phyloP scores from a whole-genome alignment of 2,113 vertebrate species.

The Myrmecophaga tridactyla region DNA sequence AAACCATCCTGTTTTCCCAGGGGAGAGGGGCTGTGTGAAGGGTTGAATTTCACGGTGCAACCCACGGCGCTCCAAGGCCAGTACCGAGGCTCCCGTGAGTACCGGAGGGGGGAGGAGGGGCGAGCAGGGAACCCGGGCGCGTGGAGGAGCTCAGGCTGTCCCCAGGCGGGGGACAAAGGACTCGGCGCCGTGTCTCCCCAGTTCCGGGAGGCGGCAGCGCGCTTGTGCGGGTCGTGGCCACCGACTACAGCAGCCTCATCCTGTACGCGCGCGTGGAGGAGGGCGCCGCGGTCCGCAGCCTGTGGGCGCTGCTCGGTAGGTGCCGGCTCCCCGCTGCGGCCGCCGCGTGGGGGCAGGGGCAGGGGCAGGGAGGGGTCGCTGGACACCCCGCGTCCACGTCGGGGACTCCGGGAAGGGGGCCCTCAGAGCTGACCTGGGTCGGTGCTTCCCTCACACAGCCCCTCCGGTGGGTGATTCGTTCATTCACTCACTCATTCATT shows the following conservation, averaged over 20 bases:
- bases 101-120: background rate
- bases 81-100: slow-evolving; percentile 41
- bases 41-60: background rate
- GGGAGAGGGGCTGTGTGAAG: background rate
- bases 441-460: background rate
- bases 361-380: too few relatives aligned
- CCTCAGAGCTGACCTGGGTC: background rate
- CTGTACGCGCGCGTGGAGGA: background rate
- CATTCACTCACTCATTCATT: background rate
- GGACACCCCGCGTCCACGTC: background rate
- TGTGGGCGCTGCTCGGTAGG: slow-evolving; percentile 59
- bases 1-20: background rate
- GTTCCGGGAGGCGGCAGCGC: fast-evolving
- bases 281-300: background rate
- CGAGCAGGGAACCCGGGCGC: fast-evolving
- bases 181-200: background rate
- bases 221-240: background rate
- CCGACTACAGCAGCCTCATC: background rate
- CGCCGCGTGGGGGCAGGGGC: fast-evolving
- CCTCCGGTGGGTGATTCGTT: background rate
- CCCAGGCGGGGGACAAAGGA: fast-evolving
- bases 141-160: background rate
- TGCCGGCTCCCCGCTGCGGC: background rate
- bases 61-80: background rate
- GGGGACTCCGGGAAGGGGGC: too few relatives aligned